Evolutionary conservation across 2,888 invertebrate genomes (phyloP), one percentile per base, ranked within the genome.

Genomic region (Erebia ligea): DNA sequence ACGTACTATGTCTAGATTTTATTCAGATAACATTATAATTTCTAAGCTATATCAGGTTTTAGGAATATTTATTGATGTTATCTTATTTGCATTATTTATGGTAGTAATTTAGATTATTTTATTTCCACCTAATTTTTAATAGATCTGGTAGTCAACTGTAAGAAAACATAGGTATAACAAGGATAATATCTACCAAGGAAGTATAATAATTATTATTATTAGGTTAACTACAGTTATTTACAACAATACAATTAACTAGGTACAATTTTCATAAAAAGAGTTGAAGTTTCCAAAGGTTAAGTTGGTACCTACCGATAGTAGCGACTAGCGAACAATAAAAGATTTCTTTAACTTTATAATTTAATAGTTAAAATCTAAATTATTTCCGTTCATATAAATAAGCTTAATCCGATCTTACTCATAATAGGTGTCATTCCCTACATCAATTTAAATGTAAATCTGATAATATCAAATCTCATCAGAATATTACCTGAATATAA

Each of bases 371-470:
- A 67, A 45, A 58, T 66, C 64, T 13, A 73, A 69, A 48, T 34
- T 13, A 56, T 69, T 65, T 62, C 25, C 54, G 11, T 57, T 65
- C 48, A 40, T 52, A 62, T 59, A 65, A 61, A 66, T 45, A 45
- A 45, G 25, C 25, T 25, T 45, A 45, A 45, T 78, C 76, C 61
- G 19, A 58, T 62, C 64, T 65, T 65, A 34, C 34, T 34, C 34
- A 34, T 67, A 67, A 70, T 70, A 70, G 45, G 78, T 81, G 79
- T 85, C 82, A 84, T 79, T 80, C 77, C 75, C 79, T 84, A 75
- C 67, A 77, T 74, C 81, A 79, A 88, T 89, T 85, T 86, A 83
- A 81, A 89, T 90, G 88, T 86, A 84, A 90, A 90, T 89, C 76
- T 69, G 74, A 73, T 77, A 80, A 81, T 83, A 86, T 85, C 79